These are phyloP conservation scores for Blennius ocellaris DNA, from an alignment of 2,113 vertebrate species.

Conservation along the genomic window DNA sequence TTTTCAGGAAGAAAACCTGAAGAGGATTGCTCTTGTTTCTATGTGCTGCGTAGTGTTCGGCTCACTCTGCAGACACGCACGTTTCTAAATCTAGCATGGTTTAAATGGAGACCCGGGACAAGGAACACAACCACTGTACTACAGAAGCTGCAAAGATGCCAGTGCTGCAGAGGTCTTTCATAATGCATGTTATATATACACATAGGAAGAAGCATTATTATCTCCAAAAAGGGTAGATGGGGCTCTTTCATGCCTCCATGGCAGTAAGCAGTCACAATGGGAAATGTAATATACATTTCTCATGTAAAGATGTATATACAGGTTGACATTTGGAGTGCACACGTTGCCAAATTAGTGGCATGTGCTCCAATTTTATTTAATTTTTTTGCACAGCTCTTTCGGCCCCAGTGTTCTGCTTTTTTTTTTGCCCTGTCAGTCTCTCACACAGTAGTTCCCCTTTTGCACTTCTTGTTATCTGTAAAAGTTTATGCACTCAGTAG, in stretches of 20 bases:
- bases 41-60: conserved; percentile 1
- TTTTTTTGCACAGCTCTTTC: conserved; percentile 12
- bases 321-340: neutral
- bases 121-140: conserved; percentile 32
- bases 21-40: conserved; percentile 20
- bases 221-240: conserved; percentile 40
- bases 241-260: conserved; percentile 11
- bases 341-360: conserved; percentile 8
- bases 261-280: conserved; percentile 9
- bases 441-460: conserved; percentile 35
- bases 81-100: conserved; percentile 51
- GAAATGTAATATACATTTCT: neutral
- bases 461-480: conserved; percentile 59
- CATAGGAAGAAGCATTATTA: conserved; percentile 50
- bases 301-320: neutral
- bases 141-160: conserved; percentile 53
- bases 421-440: conserved; percentile 36
- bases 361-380: conserved; percentile 4
- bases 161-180: conserved; percentile 57
- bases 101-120: conserved; percentile 31
- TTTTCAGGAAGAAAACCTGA: conserved; percentile 9
- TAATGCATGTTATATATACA: conserved; percentile 70
- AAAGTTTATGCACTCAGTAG: conserved; percentile 58
- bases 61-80: conserved; percentile 25
- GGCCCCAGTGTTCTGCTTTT: conserved; percentile 2